Evolutionary conservation across 1,140 invertebrate genomes (phyloP).

Genomic region (Andrena cerasifolii): DNA sequence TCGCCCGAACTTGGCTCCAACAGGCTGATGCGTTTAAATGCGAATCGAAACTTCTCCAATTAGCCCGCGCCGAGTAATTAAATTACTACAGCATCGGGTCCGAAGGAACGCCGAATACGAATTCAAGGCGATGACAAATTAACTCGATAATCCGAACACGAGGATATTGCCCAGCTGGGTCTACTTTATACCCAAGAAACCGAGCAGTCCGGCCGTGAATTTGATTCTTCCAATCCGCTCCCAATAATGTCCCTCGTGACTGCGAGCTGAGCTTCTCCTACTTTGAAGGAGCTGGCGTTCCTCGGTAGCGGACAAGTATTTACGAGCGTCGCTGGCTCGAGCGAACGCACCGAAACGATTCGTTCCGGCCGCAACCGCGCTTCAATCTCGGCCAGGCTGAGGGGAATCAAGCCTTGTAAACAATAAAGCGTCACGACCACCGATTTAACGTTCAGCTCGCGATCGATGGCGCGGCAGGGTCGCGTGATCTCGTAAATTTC

Average conservation of each 20-base stretch:
- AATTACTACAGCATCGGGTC: neutral
- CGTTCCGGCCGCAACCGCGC: neutral
- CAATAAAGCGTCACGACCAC: neutral
- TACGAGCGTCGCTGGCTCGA: neutral
- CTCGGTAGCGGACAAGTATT: neutral
- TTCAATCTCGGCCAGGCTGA: neutral
- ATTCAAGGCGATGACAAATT: neutral
- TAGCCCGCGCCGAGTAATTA: neutral
- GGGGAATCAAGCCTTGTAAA: neutral
- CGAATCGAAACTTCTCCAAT: slow-evolving; percentile 8
- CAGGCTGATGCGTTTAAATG: slow-evolving; percentile 3
- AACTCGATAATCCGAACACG: neutral
- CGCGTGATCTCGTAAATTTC: neutral
- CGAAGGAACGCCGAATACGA: neutral
- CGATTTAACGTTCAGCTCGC: neutral
- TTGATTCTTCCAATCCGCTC: neutral
- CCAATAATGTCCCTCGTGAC: neutral
- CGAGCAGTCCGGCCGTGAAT: too few relatives aligned
- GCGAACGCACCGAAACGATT: neutral
- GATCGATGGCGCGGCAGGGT: neutral
- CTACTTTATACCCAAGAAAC: too few relatives aligned
- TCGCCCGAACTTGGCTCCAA: neutral
- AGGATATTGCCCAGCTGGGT: neutral
- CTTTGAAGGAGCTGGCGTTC: too few relatives aligned
- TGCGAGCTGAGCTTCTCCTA: too few relatives aligned